Evolutionary conservation across 2,888 invertebrate genomes (phyloP), one percentile per base, ranked within the genome.

Genomic region (Anodontia alba): DNA sequence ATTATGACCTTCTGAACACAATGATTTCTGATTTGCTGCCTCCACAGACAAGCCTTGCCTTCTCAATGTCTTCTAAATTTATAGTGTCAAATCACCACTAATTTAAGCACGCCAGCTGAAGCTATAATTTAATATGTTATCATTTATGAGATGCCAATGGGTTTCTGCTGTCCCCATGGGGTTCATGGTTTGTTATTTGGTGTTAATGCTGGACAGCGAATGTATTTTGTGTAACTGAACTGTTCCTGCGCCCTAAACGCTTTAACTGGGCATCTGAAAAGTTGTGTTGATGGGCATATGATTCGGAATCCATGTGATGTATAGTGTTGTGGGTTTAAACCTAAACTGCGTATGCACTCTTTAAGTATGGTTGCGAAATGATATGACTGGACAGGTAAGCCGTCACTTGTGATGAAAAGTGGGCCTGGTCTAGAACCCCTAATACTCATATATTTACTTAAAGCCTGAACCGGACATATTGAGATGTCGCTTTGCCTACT

Each of bases 271-370:
- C 43, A 29, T 70, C 70, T 26, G 46, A 46, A 31, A 29, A 70
- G 17, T 70, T 70, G 42, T 31, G 26, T 70, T 43, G 17, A 23
- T 46, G 46, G 1, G 70, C 70, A 26, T 46, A 46, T 31, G 23
- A 70, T 70, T 43, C 70, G n/a, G 46, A 70, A 70, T 46, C 70
- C 46, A 46, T 70, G 46, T 2, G 70, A 31, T 26, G 70, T 70
- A n/a, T 70, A 70, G 17, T 43, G 23, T 1, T 43, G n/a, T 10
- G 69, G 26, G 20, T n/a, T 5, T 1, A 69, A 17, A 33, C 69
- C 69, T 7, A 43, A n/a, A 10, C 23, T 17, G 3, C 10, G 26
- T 23, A 43, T 42, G 26, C 69, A 26, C 0, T 10, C 26, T 23
- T 69, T 38, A 7, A 69, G 43, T 7, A n/a, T 29, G 15, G 12